phyloP scores from a whole-genome alignment of 2,888 invertebrate species.

The Tipula helvola region DNA sequence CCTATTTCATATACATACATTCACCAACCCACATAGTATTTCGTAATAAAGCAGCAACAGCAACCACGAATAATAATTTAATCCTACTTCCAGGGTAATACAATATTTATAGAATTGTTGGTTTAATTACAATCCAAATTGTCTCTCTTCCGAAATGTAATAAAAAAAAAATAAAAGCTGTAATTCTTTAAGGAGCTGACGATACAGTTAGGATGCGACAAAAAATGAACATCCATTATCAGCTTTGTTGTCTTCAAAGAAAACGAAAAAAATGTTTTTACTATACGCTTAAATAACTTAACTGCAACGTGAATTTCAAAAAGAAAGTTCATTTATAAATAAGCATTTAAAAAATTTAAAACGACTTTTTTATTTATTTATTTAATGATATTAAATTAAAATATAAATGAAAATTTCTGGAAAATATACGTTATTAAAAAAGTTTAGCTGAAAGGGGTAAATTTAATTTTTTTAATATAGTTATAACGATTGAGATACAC shows the following conservation, averaged over 20 bases:
- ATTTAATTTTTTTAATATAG: not conserved
- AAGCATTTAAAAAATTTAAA: not conserved
- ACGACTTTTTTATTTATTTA: not conserved
- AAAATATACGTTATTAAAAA: not conserved
- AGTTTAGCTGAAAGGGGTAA: not conserved
- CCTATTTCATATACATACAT: no score
- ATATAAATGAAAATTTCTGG: not conserved
- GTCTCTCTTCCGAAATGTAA: not conserved
- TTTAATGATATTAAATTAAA: not conserved
- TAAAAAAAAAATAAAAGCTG: not conserved
- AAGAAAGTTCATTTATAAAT: not conserved
- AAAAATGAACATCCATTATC: not conserved
- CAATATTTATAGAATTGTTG: not conserved
- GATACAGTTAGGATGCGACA: not conserved
- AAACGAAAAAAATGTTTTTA: no score
- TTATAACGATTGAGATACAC: not conserved
- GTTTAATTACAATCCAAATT: not conserved
- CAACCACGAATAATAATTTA: not conserved
- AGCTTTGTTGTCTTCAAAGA: not conserved
- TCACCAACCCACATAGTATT: not conserved
- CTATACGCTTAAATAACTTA: not conserved
- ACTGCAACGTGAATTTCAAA: not conserved
- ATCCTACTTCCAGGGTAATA: not conserved
- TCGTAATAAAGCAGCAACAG: not conserved
- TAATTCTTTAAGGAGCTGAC: not conserved